Base-by-base conservation (phyloP, 2,888 invertebrate genomes). In the Ectropis crepuscularia region DNA sequence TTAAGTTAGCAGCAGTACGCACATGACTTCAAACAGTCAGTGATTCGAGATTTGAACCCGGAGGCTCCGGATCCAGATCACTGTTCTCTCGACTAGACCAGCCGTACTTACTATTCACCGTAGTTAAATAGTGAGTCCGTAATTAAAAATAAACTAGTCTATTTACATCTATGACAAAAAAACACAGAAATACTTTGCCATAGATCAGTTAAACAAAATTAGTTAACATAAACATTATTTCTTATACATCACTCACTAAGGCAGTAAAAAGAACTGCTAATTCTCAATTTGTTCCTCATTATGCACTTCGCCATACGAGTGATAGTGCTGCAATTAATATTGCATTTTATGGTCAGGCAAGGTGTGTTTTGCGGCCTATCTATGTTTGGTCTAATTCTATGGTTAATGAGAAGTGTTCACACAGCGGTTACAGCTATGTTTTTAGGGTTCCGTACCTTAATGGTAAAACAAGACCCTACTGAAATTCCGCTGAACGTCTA, bases 301-400 rank as follows among this genome's bases (percentile, higher is more conserved):
- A 68, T 28, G 50, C 53, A 42, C 53, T 46, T 57, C 47, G 6
- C 60, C 57, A 57, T 65, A 69, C 53, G 67, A 43, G 55, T 67
- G 53, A 57, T 54, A 60, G 70, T 46, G 48, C 45, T 63, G 71
- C 74, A 80, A 81, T 81, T 81, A 81, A 80, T 74, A 72, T 67
- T 61, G 73, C 71, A 68, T 72, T 77, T 70, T 75, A 79, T 73
- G 80, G 80, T 67, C 69, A 72, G 67, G 70, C 46, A 58, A 70
- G 63, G 55, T 59, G 65, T 61, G 59, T 61, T 61, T 57, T 61
- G 53, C 53, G 6, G 11, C 45, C 51, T 54, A 16, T 47, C 55
- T 55, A 6, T 12, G 46, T 55, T 47, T 55, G 55, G 55, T 16
- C 12, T 37, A 37, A 38, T 46, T 55, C 47, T 39, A 55, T 54